Evolutionary conservation across 2,797 vertebrate species (phyloP), one percentile per base, ranked within the genome.

Genomic region (Atherinosoma microstoma): DNA sequence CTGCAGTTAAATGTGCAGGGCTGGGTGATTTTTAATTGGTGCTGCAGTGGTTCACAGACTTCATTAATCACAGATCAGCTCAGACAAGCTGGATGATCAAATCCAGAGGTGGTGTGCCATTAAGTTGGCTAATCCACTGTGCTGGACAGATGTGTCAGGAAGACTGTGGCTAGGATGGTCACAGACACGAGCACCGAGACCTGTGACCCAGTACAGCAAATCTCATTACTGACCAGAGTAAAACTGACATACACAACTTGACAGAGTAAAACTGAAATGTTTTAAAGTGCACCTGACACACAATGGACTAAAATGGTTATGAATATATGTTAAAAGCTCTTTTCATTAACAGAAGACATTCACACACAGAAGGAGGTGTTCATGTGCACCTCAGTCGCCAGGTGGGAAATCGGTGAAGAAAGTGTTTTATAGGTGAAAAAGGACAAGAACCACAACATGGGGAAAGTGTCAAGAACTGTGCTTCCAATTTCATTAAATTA

Each of bases 61-160:
- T 7, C 4, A 45, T 45, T 45, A 45, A 45, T 45, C 40, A 45
- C 40, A 45, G 76, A 59, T 30, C 57, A 65, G 57, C 42, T 53
- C 69, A 75, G 87, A 75, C 79, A 82, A 75, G 54, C 53, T 64
- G 79, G 73, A 76, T 84, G 82, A 90, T 89, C 85, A 88, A 84
- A 84, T 38, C 75, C 74, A 79, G 74, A 80, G 84, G 75, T 73
- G 73, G 58, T 34, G 65, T 22, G 3, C 40, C 32, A 72, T 77
- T 82, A 83, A 73, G 27, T 38, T 16, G 47, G 64, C 75, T 70
- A 83, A 87, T 70, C 70, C 64, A 73, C 70, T 53, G 42, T 13
- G 34, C 62, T 69, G 70, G 73, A 71, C 58, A 34, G 32, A 65
- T 56, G 71, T 70, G 71, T 80, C 42, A 75, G 53, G 51, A 51